These are phyloP conservation scores for Ictidomys tridecemlineatus DNA, from an alignment of 2,113 vertebrate species.

Conservation along the genomic window DNA sequence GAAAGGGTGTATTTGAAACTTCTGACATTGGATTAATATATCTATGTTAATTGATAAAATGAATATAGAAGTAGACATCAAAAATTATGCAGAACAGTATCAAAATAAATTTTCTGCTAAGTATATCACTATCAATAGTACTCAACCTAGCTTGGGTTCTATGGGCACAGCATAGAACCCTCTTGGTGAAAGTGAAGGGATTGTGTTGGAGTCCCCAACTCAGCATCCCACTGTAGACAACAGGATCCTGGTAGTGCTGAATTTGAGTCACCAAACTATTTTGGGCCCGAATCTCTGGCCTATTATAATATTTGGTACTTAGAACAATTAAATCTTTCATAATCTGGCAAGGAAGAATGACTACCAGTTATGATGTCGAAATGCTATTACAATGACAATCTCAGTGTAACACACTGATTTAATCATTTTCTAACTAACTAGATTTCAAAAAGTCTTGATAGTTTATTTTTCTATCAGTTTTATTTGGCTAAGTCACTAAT, in stretches of 20 bases:
- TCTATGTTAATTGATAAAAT: background rate
- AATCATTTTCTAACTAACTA: background rate
- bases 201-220: background rate
- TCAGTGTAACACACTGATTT: background rate
- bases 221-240: background rate
- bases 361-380: background rate
- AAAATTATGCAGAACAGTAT: background rate
- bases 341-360: background rate
- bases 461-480: background rate
- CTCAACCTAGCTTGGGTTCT: background rate
- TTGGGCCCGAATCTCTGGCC: background rate
- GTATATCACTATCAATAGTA: background rate
- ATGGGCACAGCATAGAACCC: background rate
- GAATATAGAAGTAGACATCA: background rate
- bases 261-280: background rate
- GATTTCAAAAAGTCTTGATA: background rate
- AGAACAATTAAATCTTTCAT: background rate
- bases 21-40: background rate
- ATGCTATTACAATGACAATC: background rate
- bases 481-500: constrained; percentile 12
- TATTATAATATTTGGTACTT: background rate
- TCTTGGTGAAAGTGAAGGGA: background rate
- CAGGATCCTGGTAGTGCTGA: background rate
- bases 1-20: background rate
- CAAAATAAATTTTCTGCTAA: constrained; percentile 21